These are phyloP conservation scores for Aphodius granarius DNA, from an alignment of 2,888 invertebrate genomes.

Conservation along the genomic window DNA sequence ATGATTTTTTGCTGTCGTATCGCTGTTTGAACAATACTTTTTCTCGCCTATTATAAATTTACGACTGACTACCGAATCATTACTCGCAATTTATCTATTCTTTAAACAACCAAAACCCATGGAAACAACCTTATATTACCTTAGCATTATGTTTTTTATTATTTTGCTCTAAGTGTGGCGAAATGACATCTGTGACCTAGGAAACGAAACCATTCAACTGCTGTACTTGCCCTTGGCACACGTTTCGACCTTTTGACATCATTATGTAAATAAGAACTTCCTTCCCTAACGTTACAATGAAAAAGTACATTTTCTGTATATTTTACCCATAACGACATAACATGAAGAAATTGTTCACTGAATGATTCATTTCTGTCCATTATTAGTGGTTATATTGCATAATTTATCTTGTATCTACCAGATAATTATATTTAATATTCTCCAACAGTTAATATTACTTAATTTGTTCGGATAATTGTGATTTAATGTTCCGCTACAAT, in stretches of 20 bases:
- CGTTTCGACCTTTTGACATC: background rate
- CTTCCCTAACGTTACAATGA: too few relatives aligned
- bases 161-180: background rate
- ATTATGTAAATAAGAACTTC: too few relatives aligned
- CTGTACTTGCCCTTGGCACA: background rate
- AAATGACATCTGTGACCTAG: background rate
- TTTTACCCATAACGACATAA: too few relatives aligned
- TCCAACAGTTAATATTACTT: background rate
- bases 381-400: background rate
- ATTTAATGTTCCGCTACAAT: background rate
- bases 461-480: background rate
- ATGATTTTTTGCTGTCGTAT: background rate
- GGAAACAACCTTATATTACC: background rate
- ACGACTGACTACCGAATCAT: background rate
- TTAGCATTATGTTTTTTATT: background rate
- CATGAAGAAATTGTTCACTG: too few relatives aligned
- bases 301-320: too few relatives aligned
- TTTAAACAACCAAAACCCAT: background rate
- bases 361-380: too few relatives aligned
- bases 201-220: background rate
- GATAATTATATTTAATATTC: background rate
- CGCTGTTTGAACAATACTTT: background rate
- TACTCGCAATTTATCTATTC: background rate
- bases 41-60: background rate
- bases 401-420: background rate